Conservation (phyloP, 2,113 vertebrate species). For the Heterotis niloticus region DNA sequence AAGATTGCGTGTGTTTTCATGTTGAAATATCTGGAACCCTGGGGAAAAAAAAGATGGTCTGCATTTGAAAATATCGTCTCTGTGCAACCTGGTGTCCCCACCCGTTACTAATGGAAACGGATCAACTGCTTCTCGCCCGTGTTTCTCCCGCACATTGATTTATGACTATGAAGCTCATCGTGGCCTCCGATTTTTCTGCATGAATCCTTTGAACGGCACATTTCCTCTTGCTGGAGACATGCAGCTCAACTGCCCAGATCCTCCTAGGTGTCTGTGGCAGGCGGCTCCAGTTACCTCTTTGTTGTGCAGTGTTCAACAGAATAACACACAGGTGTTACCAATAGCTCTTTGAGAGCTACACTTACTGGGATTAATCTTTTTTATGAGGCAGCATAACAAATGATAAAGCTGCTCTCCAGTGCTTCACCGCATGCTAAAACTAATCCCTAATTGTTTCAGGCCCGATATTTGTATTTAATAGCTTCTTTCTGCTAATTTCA, state of each 20-base stretch:
- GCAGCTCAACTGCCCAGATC: not conserved
- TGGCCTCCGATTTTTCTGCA: not conserved
- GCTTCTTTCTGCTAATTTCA: not conserved
- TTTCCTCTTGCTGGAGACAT: not conserved
- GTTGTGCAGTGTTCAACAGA: not conserved
- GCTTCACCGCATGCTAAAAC: not conserved
- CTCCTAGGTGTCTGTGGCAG: not conserved
- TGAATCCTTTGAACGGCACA: not conserved
- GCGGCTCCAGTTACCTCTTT: not conserved
- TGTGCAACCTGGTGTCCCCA: not conserved
- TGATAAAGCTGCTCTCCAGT: not conserved
- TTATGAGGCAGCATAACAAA: not conserved
- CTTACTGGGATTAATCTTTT: slow-evolving; percentile 2
- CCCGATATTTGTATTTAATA: not conserved
- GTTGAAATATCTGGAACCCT: no score
- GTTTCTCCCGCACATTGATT: slow-evolving; percentile 3
- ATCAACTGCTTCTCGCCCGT: not conserved
- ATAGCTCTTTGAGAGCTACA: not conserved
- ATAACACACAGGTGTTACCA: not conserved
- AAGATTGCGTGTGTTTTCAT: no score
- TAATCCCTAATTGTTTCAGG: not conserved
- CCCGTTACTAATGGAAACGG: slow-evolving; percentile 1
- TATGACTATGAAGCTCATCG: slow-evolving; percentile 1
- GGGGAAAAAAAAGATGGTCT: no score
- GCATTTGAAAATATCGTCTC: not conserved